Conservation (phyloP, 1,140 invertebrate genomes). For the Drosophila elegans region DNA sequence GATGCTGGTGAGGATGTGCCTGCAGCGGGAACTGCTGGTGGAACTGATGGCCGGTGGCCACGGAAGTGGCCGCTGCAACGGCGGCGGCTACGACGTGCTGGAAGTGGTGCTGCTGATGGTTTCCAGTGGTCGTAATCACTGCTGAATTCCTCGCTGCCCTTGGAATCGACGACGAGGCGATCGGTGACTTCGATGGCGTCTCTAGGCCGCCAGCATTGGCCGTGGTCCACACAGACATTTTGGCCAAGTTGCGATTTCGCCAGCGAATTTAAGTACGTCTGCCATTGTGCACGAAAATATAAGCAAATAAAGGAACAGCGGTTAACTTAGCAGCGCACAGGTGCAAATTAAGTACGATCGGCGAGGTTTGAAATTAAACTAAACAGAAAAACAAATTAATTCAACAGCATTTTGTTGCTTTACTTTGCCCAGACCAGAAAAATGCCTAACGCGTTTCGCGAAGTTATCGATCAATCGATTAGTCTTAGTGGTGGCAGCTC, state of each 20-base stretch:
- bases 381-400: conserved; percentile 46
- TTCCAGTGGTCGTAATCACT: conserved; percentile 22
- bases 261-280: conserved; percentile 25
- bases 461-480: conserved; percentile 25
- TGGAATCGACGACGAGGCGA: conserved; percentile 2
- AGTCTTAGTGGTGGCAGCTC: background rate
- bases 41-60: conserved; percentile 67
- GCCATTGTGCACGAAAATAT: conserved; percentile 51
- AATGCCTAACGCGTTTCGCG: conserved; percentile 8
- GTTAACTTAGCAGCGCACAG: conserved; percentile 22
- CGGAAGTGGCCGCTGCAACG: conserved; percentile 69
- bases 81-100: conserved; percentile 75
- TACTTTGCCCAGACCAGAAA: conserved; percentile 13
- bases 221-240: conserved; percentile 86
- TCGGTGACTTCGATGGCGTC: conserved; percentile 41
- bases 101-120: conserved; percentile 63
- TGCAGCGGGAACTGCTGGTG: conserved; percentile 40
- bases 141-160: conserved; percentile 12
- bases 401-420: conserved; percentile 29
- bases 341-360: conserved; percentile 64
- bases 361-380: conserved; percentile 23
- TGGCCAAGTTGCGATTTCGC: conserved; percentile 13
- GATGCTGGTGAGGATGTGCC: conserved; percentile 26
- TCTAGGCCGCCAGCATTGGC: conserved; percentile 83
- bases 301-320: conserved; percentile 24